A percentile compares a stretch with the other conserved stretches of the same genome.
These are phyloP conservation scores for Hoplias malabaricus DNA, from an alignment of 2,113 vertebrate species.

Conservation along the genomic window DNA sequence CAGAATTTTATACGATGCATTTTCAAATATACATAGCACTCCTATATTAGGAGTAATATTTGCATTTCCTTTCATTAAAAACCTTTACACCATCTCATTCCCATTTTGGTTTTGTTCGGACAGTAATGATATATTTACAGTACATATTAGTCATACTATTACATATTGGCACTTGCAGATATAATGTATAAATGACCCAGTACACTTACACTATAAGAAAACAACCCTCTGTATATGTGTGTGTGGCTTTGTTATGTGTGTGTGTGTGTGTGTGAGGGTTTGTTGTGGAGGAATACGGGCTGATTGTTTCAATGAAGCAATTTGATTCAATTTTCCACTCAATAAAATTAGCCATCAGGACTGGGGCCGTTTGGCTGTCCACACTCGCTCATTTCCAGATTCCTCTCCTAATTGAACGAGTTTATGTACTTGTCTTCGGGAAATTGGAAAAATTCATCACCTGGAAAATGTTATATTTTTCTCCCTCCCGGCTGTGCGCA, in stretches of 20 bases:
- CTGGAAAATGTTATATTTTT: conserved; percentile 96
- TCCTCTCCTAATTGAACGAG: conserved; percentile 90
- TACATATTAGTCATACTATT: too few relatives aligned
- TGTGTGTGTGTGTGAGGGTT: conserved; percentile 19
- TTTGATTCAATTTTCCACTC: conserved; percentile 99
- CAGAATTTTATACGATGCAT: too few relatives aligned
- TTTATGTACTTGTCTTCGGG: conserved; percentile 84
- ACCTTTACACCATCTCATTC: too few relatives aligned
- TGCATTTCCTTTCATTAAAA: too few relatives aligned
- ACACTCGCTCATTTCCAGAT: conserved; percentile 81
- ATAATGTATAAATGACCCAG: too few relatives aligned
- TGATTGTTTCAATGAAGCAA: conserved; percentile 93
- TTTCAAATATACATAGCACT: too few relatives aligned
- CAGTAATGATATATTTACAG: too few relatives aligned
- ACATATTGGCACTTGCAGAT: too few relatives aligned
- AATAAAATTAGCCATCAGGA: conserved; percentile 98
- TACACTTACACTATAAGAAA: too few relatives aligned
- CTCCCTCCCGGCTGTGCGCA: conserved; percentile 68
- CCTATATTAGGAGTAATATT: too few relatives aligned
- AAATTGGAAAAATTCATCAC: conserved; percentile 91
- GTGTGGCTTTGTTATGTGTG: neutral
- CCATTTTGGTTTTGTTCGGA: too few relatives aligned
- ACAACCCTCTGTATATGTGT: neutral
- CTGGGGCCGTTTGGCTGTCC: conserved; percentile 76
- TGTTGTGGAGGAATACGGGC: conserved; percentile 41